Conservation (phyloP, 2,113 vertebrate species). For the Pontoporia blainvillei region DNA sequence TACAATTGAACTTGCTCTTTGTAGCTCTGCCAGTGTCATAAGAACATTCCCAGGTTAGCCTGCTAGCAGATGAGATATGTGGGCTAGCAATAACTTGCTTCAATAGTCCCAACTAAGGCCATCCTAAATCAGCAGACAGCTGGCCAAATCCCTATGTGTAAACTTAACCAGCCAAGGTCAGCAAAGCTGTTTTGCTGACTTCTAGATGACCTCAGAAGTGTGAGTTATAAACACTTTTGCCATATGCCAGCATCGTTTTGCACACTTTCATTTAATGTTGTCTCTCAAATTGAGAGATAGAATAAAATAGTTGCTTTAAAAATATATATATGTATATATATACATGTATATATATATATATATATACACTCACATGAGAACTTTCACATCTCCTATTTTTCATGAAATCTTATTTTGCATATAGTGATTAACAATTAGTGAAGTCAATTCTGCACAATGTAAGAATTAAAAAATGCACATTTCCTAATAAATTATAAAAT, state of each 20-base stretch:
- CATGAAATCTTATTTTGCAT: neutral
- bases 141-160: neutral
- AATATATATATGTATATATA: neutral
- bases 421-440: neutral
- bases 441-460: neutral
- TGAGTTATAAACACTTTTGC: neutral
- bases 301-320: neutral
- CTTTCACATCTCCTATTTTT: neutral
- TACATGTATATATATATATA: neutral
- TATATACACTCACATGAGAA: neutral
- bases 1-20: neutral
- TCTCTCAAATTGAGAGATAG: neutral
- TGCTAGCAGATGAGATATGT: neutral
- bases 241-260: neutral
- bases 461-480: neutral
- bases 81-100: neutral
- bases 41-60: neutral
- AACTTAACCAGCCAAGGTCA: neutral
- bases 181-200: neutral
- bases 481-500: neutral
- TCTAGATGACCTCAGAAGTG: conserved; percentile 9
- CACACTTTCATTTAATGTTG: neutral
- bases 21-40: neutral
- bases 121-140: neutral
- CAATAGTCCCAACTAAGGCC: neutral